Evolutionary conservation across 2,113 vertebrate genomes (phyloP).

Genomic region (Lampris incognitus): DNA sequence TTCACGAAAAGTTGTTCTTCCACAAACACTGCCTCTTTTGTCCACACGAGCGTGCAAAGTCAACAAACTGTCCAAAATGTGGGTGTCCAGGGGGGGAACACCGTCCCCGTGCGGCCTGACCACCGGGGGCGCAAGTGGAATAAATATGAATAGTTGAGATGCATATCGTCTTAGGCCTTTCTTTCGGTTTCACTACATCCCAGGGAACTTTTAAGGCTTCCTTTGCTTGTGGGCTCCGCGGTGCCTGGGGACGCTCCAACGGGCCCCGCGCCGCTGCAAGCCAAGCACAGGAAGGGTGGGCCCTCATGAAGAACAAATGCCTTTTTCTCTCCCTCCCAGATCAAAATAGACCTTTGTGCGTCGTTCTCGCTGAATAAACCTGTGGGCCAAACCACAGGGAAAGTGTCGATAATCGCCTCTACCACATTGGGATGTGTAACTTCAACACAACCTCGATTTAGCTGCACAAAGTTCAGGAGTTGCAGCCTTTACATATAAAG

Average conservation of each 20-base stretch:
- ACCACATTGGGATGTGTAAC: conserved; percentile 3
- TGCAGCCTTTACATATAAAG: background rate
- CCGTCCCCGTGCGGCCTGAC: too few species aligned
- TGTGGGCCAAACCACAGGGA: background rate
- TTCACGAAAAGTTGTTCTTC: too few species aligned
- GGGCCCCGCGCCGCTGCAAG: background rate
- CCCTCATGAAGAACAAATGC: conserved; percentile 3
- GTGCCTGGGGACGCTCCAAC: background rate
- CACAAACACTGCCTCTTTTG: too few species aligned
- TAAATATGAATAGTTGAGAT: too few species aligned
- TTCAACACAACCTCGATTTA: background rate
- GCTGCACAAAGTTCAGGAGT: background rate
- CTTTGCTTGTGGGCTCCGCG: background rate
- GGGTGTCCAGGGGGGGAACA: too few species aligned
- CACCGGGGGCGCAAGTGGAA: too few species aligned
- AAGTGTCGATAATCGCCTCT: background rate
- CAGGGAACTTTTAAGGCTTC: too few species aligned
- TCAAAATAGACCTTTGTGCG: conserved; percentile 12
- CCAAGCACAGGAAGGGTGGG: background rate
- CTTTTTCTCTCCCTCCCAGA: background rate
- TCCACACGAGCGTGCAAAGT: too few species aligned
- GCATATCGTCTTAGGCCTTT: too few species aligned
- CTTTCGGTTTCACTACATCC: too few species aligned
- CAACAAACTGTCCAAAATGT: too few species aligned
- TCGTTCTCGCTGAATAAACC: conserved; percentile 9